Evolutionary conservation across 1,140 invertebrate genomes (phyloP), one percentile per base, ranked within the genome.

Genomic region (Atta colombica): DNA sequence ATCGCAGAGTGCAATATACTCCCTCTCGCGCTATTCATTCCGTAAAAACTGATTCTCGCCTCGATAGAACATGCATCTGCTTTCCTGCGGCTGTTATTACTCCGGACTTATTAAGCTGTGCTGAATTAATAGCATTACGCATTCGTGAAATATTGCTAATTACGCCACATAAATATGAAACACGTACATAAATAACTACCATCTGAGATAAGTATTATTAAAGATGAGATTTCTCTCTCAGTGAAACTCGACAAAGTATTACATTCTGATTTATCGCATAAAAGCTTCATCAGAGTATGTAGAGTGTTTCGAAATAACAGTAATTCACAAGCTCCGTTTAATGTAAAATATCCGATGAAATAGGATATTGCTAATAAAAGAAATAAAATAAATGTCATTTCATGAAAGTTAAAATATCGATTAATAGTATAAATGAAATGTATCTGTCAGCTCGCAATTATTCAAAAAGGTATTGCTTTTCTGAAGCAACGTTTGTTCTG

Each of bases 101-200:
- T 39, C 78, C 35, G 21, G 66, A 72, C 66, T 74, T 84, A 75
- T 84, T 82, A 82, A 74, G 39, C 35, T 49, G 39, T 10, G 55
- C 55, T 80, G 39, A 74, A 82, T 82, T 82, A 82, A 82, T 74
- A 60, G 80, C 68, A 45, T 82, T 82, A 82, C 55, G 68, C 35
- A 72, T 75, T 74, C 39, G 55, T 74, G 55, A 74, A 82, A 82
- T 74, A 39, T 61, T 72, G 55, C 55, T 74, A 82, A 82, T 82
- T 82, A 82, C 39, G 39, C 39, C 16, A 39, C 39, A 53, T 21
- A 74, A 82, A 82, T 82, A 72, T 74, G 28, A 82, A 49, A 49
- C 58, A 16, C 39, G 12, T 28, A 5, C 18, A 31, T 68, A 74
- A 82, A 74, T 61, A 66, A 61, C 18, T 61, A 21, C 21, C 25